Percentiles rank a stretch among this genome's conserved stretches.
These are phyloP conservation scores for Epinotia nisella DNA, from an alignment of 2,888 invertebrate species.

Conservation along the genomic window DNA sequence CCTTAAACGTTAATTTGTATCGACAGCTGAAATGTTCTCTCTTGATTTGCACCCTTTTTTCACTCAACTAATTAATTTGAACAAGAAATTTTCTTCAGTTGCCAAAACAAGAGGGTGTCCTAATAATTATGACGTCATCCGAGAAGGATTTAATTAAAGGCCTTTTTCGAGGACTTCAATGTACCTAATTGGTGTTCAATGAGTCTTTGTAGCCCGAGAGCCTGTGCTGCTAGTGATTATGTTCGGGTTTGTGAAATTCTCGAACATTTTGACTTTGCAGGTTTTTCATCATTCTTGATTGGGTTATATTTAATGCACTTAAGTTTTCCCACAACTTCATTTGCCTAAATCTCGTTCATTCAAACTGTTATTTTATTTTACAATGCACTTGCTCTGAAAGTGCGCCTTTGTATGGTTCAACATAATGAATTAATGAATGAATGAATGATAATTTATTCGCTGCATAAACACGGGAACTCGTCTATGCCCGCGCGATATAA, in stretches of 20 bases:
- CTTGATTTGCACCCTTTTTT: slow-evolving; percentile 33
- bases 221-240: slow-evolving; percentile 71
- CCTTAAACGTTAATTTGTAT: slow-evolving; percentile 33
- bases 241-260: slow-evolving; percentile 61
- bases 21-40: slow-evolving; percentile 21
- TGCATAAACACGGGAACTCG: no score
- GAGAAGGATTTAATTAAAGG: slow-evolving; percentile 85
- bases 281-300: slow-evolving; percentile 10
- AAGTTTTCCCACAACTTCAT: no score
- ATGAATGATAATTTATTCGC: no score
- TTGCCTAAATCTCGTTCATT: no score
- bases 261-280: slow-evolving; percentile 20
- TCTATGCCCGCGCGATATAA: no score
- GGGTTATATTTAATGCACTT: neutral
- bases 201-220: slow-evolving; percentile 81
- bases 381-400: no score
- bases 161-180: slow-evolving; percentile 78
- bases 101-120: slow-evolving; percentile 79
- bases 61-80: slow-evolving; percentile 67
- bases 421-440: no score
- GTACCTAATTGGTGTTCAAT: slow-evolving; percentile 81
- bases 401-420: no score
- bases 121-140: slow-evolving; percentile 83
- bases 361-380: no score
- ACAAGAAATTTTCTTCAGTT: slow-evolving; percentile 74